phyloP scores from a whole-genome alignment of 2,113 vertebrate genomes.

The Lamprologus speciosus region DNA sequence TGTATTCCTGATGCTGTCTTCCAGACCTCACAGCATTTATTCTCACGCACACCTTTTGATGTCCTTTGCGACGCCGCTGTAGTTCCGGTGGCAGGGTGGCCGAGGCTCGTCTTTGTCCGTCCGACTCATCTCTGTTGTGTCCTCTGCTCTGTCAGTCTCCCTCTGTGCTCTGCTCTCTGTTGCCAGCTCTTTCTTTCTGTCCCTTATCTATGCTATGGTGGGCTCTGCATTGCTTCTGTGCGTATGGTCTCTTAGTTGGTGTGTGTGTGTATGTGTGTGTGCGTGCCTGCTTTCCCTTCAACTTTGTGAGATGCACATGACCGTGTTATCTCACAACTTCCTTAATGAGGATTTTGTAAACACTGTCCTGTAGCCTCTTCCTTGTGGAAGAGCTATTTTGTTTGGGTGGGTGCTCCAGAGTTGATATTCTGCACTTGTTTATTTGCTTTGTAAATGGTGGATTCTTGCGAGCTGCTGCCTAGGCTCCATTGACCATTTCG shows the following conservation, averaged over 20 bases:
- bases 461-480: constrained; percentile 35
- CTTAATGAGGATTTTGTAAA: constrained; percentile 99
- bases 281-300: constrained; percentile 35
- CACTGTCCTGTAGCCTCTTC: constrained; percentile 79
- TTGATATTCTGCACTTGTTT: constrained; percentile 66
- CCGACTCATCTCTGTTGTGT: constrained; percentile 68
- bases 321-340: constrained; percentile 85
- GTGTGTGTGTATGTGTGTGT: constrained; percentile 22
- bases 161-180: constrained; percentile 57
- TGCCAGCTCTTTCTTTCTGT: constrained; percentile 73
- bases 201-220: constrained; percentile 87
- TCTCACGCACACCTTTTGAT: constrained; percentile 65
- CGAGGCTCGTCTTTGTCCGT: constrained; percentile 51
- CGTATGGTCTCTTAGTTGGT: constrained; percentile 56
- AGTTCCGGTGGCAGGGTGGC: constrained; percentile 78
- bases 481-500: constrained; percentile 59
- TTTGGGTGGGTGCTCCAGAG: constrained; percentile 69
- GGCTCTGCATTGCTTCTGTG: constrained; percentile 79
- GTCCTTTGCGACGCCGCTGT: constrained; percentile 63
- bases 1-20: constrained; percentile 34
- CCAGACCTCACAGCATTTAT: constrained; percentile 62
- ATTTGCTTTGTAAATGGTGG: constrained; percentile 65
- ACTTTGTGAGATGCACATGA: constrained; percentile 62
- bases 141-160: constrained; percentile 63
- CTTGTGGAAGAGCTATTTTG: constrained; percentile 79